A percentile compares a stretch with the other conserved stretches of the same genome.
These are phyloP conservation scores for Altica lythri DNA, from an alignment of 2,888 invertebrate species.

Conservation along the genomic window DNA sequence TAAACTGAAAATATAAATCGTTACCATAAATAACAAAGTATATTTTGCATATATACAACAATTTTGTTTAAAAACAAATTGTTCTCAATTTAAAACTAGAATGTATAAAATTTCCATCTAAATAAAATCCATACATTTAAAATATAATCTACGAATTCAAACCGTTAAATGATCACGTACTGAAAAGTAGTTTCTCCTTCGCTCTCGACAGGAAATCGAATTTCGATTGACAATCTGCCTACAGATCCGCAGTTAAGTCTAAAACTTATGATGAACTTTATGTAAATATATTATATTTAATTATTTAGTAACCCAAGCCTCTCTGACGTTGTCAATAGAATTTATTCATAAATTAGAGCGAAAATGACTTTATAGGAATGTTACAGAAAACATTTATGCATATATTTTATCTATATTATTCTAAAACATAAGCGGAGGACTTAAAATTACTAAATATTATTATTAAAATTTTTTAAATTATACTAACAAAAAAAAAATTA, in stretches of 20 bases:
- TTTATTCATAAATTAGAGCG: slow-evolving; percentile 43
- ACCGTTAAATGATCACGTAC: slow-evolving; percentile 39
- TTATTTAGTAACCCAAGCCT: slow-evolving; percentile 23
- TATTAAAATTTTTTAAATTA: no score
- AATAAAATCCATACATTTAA: no score
- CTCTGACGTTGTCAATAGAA: slow-evolving; percentile 41
- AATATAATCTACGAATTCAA: slow-evolving; percentile 38
- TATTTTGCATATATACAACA: no score
- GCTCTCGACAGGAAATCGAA: slow-evolving; percentile 42
- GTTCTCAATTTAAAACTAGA: no score
- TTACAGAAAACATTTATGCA: slow-evolving; percentile 32
- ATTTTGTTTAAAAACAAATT: no score
- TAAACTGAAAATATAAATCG: no score
- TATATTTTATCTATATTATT: no score
- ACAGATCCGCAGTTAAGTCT: slow-evolving; percentile 42
- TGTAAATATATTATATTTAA: slow-evolving; percentile 32
- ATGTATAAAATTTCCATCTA: no score
- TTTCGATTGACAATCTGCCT: slow-evolving; percentile 45
- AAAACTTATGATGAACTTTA: slow-evolving; percentile 39
- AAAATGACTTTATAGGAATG: slow-evolving; percentile 39
- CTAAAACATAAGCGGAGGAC: no score
- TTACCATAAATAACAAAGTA: no score
- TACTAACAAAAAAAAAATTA: no score
- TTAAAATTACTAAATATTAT: no score
- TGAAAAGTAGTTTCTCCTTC: slow-evolving; percentile 38